Evolutionary conservation across 1,140 invertebrate genomes (phyloP), one percentile per base, ranked within the genome.

Genomic region (Micrasema minimum): DNA sequence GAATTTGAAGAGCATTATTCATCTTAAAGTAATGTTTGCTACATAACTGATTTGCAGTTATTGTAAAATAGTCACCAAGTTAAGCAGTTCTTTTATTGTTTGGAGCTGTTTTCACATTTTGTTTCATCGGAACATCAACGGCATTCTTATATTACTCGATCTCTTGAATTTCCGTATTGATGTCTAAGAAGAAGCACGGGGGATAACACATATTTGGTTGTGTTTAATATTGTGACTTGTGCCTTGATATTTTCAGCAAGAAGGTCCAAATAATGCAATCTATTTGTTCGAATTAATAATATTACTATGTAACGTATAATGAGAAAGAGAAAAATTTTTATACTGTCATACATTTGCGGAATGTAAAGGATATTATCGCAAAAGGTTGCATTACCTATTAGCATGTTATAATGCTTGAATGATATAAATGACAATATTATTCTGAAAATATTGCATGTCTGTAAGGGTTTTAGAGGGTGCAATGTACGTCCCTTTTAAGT

Each of bases 231-330:
- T 43, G 59, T 46, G 38, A 72, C 59, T 69, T 62, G 71, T 72
- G 71, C 71, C 71, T 72, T 72, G 71, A 68, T 68, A 38, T 57
- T 59, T 72, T 61, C 48, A 65, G 55, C 48, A 69, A 72, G 31
- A 68, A 64, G 71, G 71, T 72, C 71, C 71, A 72, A 72, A 67
- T 22, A 38, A 53, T 35, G 26, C 41, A 64, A 48, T 64, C 41
- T 64, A 64, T 64, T 48, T 46, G 41, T 64, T 64, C n/a, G 23
- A 64, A 5, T n/a, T 4, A n/a, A 57, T 57, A 31, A 1, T 37
- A n/a, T 23, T 31, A 31, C 7, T 2, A 31, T 31, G 26, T 31
- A 31, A 31, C 26, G 26, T 4, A 31, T 31, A 31, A 31, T 31
- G 26, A 7, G 7, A 31, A 31, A 31, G 26, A 31, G 26, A 7